Base-by-base conservation (phyloP, 1,140 invertebrate genomes). In the Phortica variegata region DNA sequence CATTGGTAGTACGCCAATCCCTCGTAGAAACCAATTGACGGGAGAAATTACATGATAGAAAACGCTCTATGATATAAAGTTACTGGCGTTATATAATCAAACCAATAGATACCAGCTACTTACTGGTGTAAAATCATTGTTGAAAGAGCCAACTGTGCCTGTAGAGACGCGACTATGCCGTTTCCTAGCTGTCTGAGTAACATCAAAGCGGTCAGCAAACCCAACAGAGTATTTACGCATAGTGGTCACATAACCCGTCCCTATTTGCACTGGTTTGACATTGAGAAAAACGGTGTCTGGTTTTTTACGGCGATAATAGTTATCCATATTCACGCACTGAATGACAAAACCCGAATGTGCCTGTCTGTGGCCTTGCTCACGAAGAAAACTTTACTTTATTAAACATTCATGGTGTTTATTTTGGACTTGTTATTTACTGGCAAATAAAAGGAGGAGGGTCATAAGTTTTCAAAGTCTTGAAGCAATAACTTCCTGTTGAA, bases 1-100 rank as follows among this genome's bases (percentile, higher is more conserved):
- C 17, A 85, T 75, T 4, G 84, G 84, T 36, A 85, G 69, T 2
- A 82, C 79, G 7, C 84, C 84, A 71, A 85, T 78, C 12, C 79
- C 49, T 32, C 80, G 75, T 13, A 84, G 47, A 23, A 84, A 63
- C 41, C 74, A 76, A 46, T 83, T 79, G 2, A 85, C 79, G 2
- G 84, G 83, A 29, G 80, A 80, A 31, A 85, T 79, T 36, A 78
- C 80, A 42, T 81, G 79, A 55, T 82, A 84, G 29, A 85, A 73
- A 26, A 84, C 77, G 55, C 81, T 81, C 58, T 76, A 46, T 26
- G 1, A 1, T 19, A 0, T 36, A n/a, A 2, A 39, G 9, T 18
- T 31, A 31, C 2, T 2, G 8, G 3, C 13, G 4, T 7, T 3
- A 2, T 12, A 13, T 17, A 4, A 18, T 26, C 3, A 26, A 9